phyloP scores from a whole-genome alignment of 2,888 invertebrate genomes.

The Exephanes ischioxanthus region DNA sequence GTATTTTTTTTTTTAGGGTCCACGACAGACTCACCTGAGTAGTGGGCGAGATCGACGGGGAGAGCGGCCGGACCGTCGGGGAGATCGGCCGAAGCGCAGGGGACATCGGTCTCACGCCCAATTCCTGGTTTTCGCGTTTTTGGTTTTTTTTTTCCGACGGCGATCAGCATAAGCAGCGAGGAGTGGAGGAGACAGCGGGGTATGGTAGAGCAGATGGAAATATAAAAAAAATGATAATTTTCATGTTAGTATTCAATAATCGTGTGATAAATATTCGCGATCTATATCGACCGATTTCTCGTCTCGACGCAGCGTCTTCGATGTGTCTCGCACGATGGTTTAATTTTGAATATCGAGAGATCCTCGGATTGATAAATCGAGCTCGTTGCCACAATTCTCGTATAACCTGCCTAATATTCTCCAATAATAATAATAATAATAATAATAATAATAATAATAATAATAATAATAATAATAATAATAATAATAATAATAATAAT shows the following conservation, averaged over 20 bases:
- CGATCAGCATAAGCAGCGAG: constrained; percentile 61
- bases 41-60: constrained; percentile 76
- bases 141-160: constrained; percentile 18
- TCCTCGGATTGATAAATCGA: not conserved
- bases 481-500: constrained; percentile 45
- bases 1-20: not conserved
- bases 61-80: constrained; percentile 35
- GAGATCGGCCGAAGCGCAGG: constrained; percentile 26
- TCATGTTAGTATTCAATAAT: constrained; percentile 46
- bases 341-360: constrained; percentile 53
- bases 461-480: constrained; percentile 18
- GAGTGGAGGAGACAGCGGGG: constrained; percentile 44
- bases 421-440: constrained; percentile 17
- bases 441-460: constrained; percentile 49
- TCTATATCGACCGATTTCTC: constrained; percentile 10
- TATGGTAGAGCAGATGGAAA: constrained; percentile 62
- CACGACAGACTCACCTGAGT: constrained; percentile 79
- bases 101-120: constrained; percentile 15
- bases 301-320: constrained; percentile 4
- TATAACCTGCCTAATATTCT: constrained; percentile 13
- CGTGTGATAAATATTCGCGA: constrained; percentile 9
- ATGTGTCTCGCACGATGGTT: constrained; percentile 33
- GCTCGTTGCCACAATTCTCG: not conserved
- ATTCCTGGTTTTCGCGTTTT: constrained; percentile 4
- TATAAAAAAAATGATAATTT: constrained; percentile 45